Evolutionary conservation across 2,888 invertebrate genomes (phyloP).

Genomic region (Chrysodeixis includens): DNA sequence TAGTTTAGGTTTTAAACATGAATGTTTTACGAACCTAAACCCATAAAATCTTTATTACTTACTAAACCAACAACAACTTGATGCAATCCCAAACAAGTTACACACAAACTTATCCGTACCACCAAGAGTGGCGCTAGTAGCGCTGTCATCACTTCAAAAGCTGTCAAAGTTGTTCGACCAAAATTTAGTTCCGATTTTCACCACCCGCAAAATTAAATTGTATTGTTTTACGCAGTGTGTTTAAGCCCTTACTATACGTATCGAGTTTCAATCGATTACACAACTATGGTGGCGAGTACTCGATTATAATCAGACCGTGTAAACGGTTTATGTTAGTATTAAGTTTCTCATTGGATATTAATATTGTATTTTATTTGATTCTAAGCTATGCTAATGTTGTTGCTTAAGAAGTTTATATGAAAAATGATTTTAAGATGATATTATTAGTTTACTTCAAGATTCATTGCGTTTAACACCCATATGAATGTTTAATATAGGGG

Average conservation of each 20-base stretch:
- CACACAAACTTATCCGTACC: no score
- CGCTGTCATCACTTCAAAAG: no score
- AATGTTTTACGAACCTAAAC: neutral
- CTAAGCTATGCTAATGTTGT: slow-evolving; percentile 18
- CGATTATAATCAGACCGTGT: slow-evolving; percentile 53
- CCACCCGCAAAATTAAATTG: no score
- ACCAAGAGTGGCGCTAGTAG: no score
- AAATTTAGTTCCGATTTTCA: no score
- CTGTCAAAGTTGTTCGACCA: no score
- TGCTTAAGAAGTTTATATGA: slow-evolving; percentile 26
- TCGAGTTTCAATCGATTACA: slow-evolving; percentile 57
- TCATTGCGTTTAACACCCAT: no score
- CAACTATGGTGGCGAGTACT: slow-evolving; percentile 50
- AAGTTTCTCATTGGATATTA: slow-evolving; percentile 47
- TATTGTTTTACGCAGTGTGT: slow-evolving; percentile 11
- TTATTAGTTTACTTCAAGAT: neutral
- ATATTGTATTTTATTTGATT: slow-evolving; percentile 42
- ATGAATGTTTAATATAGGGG: no score
- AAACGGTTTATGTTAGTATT: slow-evolving; percentile 46
- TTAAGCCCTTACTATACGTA: slow-evolving; percentile 32
- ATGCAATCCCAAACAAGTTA: neutral
- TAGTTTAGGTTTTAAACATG: neutral
- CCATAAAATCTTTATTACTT: neutral
- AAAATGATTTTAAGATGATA: neutral
- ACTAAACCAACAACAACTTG: neutral